These are phyloP conservation scores for Tenthredo amoena DNA, from an alignment of 2,888 invertebrate genomes.

Conservation along the genomic window DNA sequence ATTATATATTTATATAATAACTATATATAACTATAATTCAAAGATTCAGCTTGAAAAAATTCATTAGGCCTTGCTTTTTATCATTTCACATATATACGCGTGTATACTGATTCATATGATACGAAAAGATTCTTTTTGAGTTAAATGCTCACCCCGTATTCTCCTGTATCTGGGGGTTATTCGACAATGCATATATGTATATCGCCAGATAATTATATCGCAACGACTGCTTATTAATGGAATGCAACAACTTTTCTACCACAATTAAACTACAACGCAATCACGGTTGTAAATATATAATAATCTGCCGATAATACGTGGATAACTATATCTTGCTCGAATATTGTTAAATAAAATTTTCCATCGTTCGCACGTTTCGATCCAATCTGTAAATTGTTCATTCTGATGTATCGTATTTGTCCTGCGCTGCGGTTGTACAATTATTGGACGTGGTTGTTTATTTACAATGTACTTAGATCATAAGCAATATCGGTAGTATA, in stretches of 20 bases:
- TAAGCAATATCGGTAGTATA: background rate
- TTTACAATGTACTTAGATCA: slow-evolving; percentile 25
- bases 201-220: background rate
- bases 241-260: background rate
- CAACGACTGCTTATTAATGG: background rate
- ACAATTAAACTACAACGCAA: background rate
- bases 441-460: slow-evolving; percentile 24
- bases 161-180: background rate
- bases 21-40: slow-evolving; percentile 3
- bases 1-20: background rate
- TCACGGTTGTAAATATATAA: background rate
- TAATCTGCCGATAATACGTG: background rate
- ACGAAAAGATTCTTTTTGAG: background rate
- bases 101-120: background rate
- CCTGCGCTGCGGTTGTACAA: background rate
- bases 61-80: slow-evolving; percentile 39
- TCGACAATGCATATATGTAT: background rate
- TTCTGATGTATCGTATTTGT: background rate
- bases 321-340: background rate
- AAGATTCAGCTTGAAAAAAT: slow-evolving; percentile 35
- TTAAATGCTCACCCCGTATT: background rate
- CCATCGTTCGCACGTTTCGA: background rate
- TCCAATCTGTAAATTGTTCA: background rate
- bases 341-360: background rate
- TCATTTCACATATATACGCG: background rate